Conservation (phyloP, 2,888 invertebrate genomes). For the Blastobasis adustella region DNA sequence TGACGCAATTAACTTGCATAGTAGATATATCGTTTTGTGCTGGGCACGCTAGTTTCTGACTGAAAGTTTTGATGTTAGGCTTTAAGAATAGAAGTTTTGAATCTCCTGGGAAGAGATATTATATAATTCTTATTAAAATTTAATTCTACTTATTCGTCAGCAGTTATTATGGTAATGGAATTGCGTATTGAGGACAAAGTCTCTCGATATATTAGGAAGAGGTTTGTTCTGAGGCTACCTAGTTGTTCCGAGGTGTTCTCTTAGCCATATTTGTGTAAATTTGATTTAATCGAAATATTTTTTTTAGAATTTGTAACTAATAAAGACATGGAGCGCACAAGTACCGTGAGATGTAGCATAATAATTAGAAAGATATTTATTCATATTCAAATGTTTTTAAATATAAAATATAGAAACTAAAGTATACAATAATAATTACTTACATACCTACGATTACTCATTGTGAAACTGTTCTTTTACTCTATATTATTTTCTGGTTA, state of each 20-base stretch:
- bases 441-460: conserved; percentile 27
- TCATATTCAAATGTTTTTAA: conserved; percentile 15
- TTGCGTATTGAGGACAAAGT: conserved; percentile 15
- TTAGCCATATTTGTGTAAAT: not conserved
- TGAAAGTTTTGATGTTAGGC: conserved; percentile 31
- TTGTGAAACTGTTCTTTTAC: conserved; percentile 7
- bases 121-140: not conserved
- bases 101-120: conserved; percentile 5
- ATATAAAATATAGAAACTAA: too few relatives aligned
- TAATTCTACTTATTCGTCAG: not conserved
- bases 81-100: conserved; percentile 1
- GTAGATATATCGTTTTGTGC: conserved; percentile 3
- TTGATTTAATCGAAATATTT: conserved; percentile 19
- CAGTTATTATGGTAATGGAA: not conserved
- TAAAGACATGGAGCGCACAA: conserved; percentile 70
- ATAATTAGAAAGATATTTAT: conserved; percentile 45
- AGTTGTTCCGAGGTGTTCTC: too few relatives aligned
- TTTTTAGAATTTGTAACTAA: conserved; percentile 43
- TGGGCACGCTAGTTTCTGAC: conserved; percentile 29
- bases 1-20: too few relatives aligned
- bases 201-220: too few relatives aligned
- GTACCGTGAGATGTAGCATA: conserved; percentile 59
- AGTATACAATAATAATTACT: conserved; percentile 24
- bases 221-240: too few relatives aligned
- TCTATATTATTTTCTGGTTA: not conserved